A percentile compares a stretch with the other conserved stretches of the same genome.
These are phyloP conservation scores for Abscondita cerata DNA, from an alignment of 2,888 invertebrate species.

Conservation along the genomic window DNA sequence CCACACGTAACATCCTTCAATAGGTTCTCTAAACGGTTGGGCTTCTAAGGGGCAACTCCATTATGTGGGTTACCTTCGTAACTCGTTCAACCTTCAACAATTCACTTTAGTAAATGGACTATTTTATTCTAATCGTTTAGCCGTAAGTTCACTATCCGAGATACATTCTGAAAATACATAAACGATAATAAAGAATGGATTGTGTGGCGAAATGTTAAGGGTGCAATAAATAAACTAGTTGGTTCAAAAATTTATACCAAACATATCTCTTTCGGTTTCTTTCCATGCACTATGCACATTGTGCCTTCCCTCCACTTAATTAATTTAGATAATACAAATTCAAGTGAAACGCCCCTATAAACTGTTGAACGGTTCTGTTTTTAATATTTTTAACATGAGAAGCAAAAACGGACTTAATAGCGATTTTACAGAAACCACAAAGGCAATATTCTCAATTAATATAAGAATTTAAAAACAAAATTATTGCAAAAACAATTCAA, in stretches of 20 bases:
- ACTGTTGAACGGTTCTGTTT: constrained; percentile 54
- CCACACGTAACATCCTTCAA: too few species aligned
- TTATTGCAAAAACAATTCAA: too few species aligned
- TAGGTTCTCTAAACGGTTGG: too few species aligned
- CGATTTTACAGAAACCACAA: constrained; percentile 52
- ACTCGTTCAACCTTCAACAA: too few species aligned
- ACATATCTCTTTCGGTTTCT: constrained; percentile 37
- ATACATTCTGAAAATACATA: too few species aligned
- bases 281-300: constrained; percentile 41
- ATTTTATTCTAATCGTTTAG: too few species aligned
- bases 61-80: too few species aligned
- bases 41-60: too few species aligned
- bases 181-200: too few species aligned
- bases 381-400: constrained; percentile 42
- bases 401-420: constrained; percentile 49
- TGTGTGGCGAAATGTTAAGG: too few species aligned
- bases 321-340: constrained; percentile 36
- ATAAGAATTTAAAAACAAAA: constrained; percentile 21
- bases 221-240: constrained; percentile 33
- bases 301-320: constrained; percentile 38
- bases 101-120: too few species aligned
- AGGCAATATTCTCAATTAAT: constrained; percentile 47
- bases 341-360: constrained; percentile 41
- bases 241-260: constrained; percentile 43
- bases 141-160: too few species aligned